A percentile compares a stretch with the other conserved stretches of the same genome.
phyloP scores from a whole-genome alignment of 1,140 invertebrate genomes.

The Microplitis demolitor region DNA sequence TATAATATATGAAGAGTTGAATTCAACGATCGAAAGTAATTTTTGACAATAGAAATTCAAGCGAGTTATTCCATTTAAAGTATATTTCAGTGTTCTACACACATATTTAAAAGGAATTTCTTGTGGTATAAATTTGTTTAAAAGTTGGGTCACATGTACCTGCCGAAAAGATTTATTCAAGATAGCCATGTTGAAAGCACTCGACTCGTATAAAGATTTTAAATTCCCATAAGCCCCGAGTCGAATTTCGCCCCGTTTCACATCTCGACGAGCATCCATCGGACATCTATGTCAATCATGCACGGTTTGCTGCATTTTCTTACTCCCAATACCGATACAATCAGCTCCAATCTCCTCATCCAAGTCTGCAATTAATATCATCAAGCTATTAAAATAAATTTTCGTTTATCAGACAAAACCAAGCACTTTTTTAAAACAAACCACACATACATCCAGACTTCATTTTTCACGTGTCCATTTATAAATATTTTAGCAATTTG shows the following conservation, averaged over 20 bases:
- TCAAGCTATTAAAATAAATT: too few relatives aligned
- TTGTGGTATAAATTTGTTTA: slow-evolving; percentile 4
- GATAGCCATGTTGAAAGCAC: slow-evolving; percentile 1
- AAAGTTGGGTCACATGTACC: not conserved
- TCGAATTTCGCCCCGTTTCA: slow-evolving; percentile 35
- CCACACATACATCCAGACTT: too few relatives aligned
- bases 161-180: slow-evolving; percentile 15
- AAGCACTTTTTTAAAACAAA: too few relatives aligned
- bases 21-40: not conserved
- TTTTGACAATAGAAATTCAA: not conserved
- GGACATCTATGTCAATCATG: slow-evolving; percentile 34
- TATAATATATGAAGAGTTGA: too few relatives aligned
- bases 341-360: slow-evolving; percentile 12
- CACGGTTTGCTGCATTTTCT: slow-evolving; percentile 28
- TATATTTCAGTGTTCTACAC: not conserved
- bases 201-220: not conserved
- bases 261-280: slow-evolving; percentile 37
- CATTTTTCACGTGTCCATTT: too few relatives aligned
- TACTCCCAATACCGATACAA: slow-evolving; percentile 14
- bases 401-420: too few relatives aligned
- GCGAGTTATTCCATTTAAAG: not conserved
- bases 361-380: not conserved
- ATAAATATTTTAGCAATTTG: too few relatives aligned
- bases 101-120: slow-evolving; percentile 8
- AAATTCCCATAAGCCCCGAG: slow-evolving; percentile 8